A percentile compares a stretch with the other conserved stretches of the same genome.
These are phyloP conservation scores for Hippolais icterina DNA, from an alignment of 2,113 vertebrate genomes.

Conservation along the genomic window DNA sequence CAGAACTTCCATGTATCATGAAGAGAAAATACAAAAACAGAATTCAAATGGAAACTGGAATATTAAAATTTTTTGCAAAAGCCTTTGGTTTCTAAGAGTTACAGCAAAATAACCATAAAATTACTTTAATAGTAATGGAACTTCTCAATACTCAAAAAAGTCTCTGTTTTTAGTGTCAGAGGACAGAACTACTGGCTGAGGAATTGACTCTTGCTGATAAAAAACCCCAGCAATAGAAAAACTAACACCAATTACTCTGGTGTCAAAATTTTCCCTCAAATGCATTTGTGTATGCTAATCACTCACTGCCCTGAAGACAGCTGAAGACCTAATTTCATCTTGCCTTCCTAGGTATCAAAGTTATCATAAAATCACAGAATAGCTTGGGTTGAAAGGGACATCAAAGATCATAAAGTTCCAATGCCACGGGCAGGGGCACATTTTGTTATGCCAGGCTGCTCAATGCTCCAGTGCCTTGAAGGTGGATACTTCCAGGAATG, in stretches of 20 bases:
- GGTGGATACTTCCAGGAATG: background rate
- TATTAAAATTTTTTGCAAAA: background rate
- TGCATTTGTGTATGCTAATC: background rate
- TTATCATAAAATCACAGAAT: background rate
- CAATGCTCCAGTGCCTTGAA: background rate
- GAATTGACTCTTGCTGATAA: background rate
- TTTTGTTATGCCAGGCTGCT: background rate
- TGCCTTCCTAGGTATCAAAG: background rate
- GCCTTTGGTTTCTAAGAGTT: background rate
- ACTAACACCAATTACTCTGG: background rate
- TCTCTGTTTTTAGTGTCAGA: background rate
- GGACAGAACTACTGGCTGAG: background rate
- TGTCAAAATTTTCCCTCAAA: background rate
- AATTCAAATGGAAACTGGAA: background rate
- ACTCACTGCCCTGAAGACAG: background rate
- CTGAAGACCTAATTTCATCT: background rate
- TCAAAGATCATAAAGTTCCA: background rate
- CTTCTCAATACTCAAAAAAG: background rate
- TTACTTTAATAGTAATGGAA: background rate
- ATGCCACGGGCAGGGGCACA: rapidly evolving
- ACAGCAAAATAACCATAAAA: background rate
- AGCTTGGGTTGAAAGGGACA: background rate
- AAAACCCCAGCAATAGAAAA: background rate
- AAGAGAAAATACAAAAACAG: background rate
- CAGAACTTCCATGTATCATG: background rate